Conservation (phyloP, 2,888 invertebrate genomes). For the Lochmaea capreae region DNA sequence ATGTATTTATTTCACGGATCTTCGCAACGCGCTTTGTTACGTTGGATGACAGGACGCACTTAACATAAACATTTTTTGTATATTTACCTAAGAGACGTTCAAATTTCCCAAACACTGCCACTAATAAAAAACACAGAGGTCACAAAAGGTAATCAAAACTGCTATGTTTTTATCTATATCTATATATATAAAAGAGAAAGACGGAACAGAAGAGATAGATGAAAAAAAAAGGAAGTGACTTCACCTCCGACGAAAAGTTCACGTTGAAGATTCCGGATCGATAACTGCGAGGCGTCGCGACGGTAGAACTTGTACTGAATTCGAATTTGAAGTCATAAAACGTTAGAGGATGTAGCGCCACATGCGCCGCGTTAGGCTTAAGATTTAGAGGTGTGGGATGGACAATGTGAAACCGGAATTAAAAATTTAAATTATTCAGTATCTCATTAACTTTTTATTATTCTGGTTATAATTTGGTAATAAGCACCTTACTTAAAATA, state of each 20-base stretch:
- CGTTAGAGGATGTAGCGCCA: slow-evolving; percentile 33
- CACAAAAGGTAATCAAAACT: slow-evolving; percentile 14
- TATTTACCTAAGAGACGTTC: not conserved
- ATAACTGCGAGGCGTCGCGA: slow-evolving; percentile 53
- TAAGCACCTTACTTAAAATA: too few relatives aligned
- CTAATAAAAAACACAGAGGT: not conserved
- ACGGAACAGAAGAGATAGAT: not conserved
- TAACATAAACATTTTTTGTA: slow-evolving; percentile 9
- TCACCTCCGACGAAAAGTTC: slow-evolving; percentile 3
- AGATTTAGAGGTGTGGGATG: not conserved
- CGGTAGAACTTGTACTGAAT: slow-evolving; percentile 54
- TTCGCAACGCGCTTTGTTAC: not conserved
- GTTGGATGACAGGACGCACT: slow-evolving; percentile 5
- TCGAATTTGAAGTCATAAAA: slow-evolving; percentile 31
- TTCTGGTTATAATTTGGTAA: too few relatives aligned
- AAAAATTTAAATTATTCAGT: slow-evolving; percentile 1
- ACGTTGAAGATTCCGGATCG: slow-evolving; percentile 36
- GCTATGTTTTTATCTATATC: too few relatives aligned
- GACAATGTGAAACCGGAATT: too few relatives aligned
- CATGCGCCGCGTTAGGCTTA: slow-evolving; percentile 27
- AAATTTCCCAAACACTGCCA: slow-evolving; percentile 4
- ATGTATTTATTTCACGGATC: not conserved
- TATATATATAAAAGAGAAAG: slow-evolving; percentile 26
- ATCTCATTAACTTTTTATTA: too few relatives aligned
- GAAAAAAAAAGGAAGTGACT: slow-evolving; percentile 30